A percentile compares a stretch with the other conserved stretches of the same genome.
Conservation (phyloP, 2,888 invertebrate species). For the Meandrusa payeni region DNA sequence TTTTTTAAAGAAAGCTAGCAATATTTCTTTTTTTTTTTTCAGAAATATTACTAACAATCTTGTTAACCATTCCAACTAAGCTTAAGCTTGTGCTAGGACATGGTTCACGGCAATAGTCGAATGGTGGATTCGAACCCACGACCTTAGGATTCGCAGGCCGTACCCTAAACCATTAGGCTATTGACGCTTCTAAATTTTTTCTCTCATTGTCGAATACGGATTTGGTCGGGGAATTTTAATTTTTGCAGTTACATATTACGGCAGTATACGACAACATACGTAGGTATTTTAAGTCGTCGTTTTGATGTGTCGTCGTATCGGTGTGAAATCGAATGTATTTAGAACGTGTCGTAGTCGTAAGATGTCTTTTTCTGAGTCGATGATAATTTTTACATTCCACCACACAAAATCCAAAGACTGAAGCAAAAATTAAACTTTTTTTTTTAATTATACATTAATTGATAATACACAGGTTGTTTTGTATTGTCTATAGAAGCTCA, state of each 20-base stretch:
- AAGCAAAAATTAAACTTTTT: slow-evolving; percentile 31
- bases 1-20: too few species aligned
- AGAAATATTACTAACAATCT: too few species aligned
- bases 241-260: background rate
- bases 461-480: slow-evolving; percentile 27
- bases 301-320: background rate
- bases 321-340: background rate
- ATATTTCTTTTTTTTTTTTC: too few species aligned
- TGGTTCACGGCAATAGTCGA: too few species aligned
- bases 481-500: slow-evolving; percentile 21
- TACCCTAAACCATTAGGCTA: too few species aligned
- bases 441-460: slow-evolving; percentile 13
- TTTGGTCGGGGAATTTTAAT: too few species aligned
- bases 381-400: slow-evolving; percentile 39
- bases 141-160: too few species aligned
- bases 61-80: too few species aligned
- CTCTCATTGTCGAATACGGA: too few species aligned
- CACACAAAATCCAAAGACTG: slow-evolving; percentile 53
- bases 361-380: slow-evolving; percentile 28
- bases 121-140: too few species aligned
- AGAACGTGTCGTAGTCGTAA: slow-evolving; percentile 2
- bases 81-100: too few species aligned
- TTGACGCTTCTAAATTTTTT: too few species aligned
- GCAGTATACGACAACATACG: background rate
- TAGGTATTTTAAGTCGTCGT: background rate